Percentiles rank a stretch among this genome's conserved stretches.
phyloP scores from a whole-genome alignment of 2,888 invertebrate genomes.

The Athripsodes cinereus region DNA sequence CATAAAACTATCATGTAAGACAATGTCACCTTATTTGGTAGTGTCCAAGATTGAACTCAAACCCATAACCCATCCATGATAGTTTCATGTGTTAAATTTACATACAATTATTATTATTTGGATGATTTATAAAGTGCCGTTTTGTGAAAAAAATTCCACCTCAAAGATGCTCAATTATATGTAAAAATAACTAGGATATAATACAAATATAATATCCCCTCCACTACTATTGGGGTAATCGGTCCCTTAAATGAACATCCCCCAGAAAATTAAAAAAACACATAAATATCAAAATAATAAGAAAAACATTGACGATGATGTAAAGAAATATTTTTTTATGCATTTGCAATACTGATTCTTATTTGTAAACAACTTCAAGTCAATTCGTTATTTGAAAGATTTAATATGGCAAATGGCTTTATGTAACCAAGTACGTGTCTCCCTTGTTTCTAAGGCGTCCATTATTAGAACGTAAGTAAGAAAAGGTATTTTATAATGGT shows the following conservation, averaged over 20 bases:
- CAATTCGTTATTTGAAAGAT: background rate
- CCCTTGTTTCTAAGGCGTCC: background rate
- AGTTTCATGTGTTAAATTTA: no score
- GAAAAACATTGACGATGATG: background rate
- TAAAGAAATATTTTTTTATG: background rate
- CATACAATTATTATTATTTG: no score
- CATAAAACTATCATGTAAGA: no score
- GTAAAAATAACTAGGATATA: no score
- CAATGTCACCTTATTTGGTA: no score
- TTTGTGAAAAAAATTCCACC: no score
- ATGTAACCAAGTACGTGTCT: no score
- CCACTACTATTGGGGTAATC: background rate
- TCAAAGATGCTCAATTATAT: no score
- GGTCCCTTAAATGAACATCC: background rate
- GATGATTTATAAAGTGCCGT: no score
- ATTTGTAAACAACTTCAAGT: constrained; percentile 4
- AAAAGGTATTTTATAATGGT: background rate
- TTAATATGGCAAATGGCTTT: background rate
- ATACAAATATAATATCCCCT: no score
- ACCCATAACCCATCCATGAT: no score
- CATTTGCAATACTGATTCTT: background rate
- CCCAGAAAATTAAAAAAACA: background rate
- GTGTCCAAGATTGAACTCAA: no score
- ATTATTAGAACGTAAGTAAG: background rate
- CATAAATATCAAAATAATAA: background rate